A percentile compares a stretch with the other conserved stretches of the same genome.
phyloP scores from a whole-genome alignment of 2,888 invertebrate genomes.

The Thumatha senex region DNA sequence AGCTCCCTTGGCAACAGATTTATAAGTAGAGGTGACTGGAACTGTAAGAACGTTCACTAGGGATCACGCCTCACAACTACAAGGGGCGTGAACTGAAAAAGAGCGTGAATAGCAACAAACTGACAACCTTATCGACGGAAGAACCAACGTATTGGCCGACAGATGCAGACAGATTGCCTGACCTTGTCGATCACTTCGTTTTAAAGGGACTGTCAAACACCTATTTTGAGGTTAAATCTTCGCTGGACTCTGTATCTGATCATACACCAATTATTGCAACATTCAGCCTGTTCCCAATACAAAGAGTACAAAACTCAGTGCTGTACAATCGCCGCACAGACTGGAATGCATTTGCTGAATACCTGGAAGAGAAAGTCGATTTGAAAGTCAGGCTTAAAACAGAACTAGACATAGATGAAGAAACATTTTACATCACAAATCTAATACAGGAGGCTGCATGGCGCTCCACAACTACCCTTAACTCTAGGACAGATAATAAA shows the following conservation, averaged over 20 bases:
- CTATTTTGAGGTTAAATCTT: slow-evolving; percentile 3
- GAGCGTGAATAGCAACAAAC: slow-evolving; percentile 15
- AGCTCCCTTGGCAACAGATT: slow-evolving; percentile 11
- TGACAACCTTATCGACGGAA: slow-evolving; percentile 12
- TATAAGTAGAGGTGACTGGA: slow-evolving; percentile 22
- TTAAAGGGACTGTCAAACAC: slow-evolving; percentile 8
- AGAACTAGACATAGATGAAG: slow-evolving; percentile 18
- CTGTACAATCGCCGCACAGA: slow-evolving; percentile 21
- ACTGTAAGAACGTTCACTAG: no score
- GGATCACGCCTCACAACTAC: no score
- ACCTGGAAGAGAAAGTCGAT: slow-evolving; percentile 11
- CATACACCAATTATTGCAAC: slow-evolving; percentile 9
- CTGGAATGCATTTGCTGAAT: slow-evolving; percentile 20
- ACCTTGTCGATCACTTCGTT: slow-evolving; percentile 14
- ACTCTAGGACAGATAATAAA: not conserved
- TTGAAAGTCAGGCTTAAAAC: slow-evolving; percentile 20
- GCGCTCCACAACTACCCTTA: not conserved
- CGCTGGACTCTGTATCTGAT: slow-evolving; percentile 5
- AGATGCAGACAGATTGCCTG: not conserved
- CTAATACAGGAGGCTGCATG: slow-evolving; percentile 3
- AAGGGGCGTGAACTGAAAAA: no score
- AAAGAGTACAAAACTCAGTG: not conserved
- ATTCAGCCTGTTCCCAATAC: not conserved
- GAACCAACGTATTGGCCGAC: slow-evolving; percentile 23
- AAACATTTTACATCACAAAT: slow-evolving; percentile 11